Evolutionary conservation across 2,113 vertebrate genomes (phyloP).

Genomic region (Gulo gulo): DNA sequence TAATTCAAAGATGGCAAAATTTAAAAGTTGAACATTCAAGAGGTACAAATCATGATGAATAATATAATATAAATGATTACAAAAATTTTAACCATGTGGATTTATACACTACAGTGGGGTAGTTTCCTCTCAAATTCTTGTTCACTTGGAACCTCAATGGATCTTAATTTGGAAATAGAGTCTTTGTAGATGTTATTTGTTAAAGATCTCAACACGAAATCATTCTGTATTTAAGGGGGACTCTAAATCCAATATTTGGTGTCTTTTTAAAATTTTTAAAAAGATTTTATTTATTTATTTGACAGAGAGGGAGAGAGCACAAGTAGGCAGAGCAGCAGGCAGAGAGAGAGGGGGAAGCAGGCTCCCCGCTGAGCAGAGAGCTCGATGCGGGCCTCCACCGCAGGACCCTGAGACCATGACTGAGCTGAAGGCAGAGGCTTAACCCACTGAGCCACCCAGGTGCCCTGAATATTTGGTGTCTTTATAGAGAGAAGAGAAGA

Average conservation of each 20-base stretch:
- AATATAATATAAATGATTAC: neutral
- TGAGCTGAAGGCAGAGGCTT: no score
- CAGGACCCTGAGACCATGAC: no score
- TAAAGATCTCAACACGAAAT: neutral
- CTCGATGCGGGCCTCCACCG: no score
- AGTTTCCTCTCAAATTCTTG: neutral
- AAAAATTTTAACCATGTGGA: neutral
- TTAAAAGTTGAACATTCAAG: neutral
- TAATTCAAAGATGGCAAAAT: neutral
- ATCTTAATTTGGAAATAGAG: neutral
- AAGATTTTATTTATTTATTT: no score
- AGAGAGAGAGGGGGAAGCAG: no score
- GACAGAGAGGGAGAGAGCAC: no score
- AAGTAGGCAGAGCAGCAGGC: no score
- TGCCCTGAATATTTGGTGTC: neutral
- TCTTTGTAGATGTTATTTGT: neutral
- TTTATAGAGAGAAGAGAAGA: neutral
- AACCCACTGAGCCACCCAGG: no score
- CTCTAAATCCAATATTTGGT: neutral
- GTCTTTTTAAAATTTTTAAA: neutral
- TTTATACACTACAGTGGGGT: neutral
- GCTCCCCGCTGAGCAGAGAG: no score
- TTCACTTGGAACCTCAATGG: neutral
- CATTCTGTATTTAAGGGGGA: neutral
- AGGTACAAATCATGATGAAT: neutral